Percentiles rank a stretch among this genome's conserved stretches.
phyloP scores from a whole-genome alignment of 2,888 invertebrate genomes.

The Amphipoea oculea region DNA sequence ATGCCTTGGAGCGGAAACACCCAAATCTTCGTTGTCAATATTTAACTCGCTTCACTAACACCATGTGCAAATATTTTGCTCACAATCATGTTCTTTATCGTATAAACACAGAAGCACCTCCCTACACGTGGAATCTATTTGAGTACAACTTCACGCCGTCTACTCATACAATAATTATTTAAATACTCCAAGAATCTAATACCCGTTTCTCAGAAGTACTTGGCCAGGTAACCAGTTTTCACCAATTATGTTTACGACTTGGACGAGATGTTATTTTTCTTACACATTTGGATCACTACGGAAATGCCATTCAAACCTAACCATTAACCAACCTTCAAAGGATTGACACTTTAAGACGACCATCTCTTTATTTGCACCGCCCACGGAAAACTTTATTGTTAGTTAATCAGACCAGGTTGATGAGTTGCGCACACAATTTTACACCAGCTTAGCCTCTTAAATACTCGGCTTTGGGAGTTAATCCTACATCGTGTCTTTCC shows the following conservation, averaged over 20 bases:
- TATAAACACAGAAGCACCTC: constrained; percentile 40
- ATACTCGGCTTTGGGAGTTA: constrained; percentile 36
- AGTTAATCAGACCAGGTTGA: constrained; percentile 54
- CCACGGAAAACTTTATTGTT: constrained; percentile 43
- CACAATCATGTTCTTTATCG: constrained; percentile 44
- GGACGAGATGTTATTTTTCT: constrained; percentile 5
- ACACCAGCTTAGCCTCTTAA: constrained; percentile 36
- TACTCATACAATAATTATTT: constrained; percentile 4
- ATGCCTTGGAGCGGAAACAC: constrained; percentile 22
- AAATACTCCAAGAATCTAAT: constrained; percentile 20
- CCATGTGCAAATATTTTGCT: constrained; percentile 42
- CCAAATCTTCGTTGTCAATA: constrained; percentile 48
- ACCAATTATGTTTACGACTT: constrained; percentile 3
- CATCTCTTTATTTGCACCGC: constrained; percentile 39
- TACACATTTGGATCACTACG: background rate
- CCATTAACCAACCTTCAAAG: constrained; percentile 28
- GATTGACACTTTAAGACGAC: constrained; percentile 20
- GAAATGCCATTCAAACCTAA: constrained; percentile 7
- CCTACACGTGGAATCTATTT: constrained; percentile 52
- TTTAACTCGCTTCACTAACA: constrained; percentile 29
- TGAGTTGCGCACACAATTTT: constrained; percentile 48
- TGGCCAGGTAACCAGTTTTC: constrained; percentile 31
- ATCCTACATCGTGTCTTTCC: constrained; percentile 34
- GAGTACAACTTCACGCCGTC: constrained; percentile 31
- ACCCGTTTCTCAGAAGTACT: background rate